Percentiles rank a stretch among this genome's conserved stretches.
These are phyloP conservation scores for Slavum lentiscoides DNA, from an alignment of 2,888 invertebrate species.

Conservation along the genomic window DNA sequence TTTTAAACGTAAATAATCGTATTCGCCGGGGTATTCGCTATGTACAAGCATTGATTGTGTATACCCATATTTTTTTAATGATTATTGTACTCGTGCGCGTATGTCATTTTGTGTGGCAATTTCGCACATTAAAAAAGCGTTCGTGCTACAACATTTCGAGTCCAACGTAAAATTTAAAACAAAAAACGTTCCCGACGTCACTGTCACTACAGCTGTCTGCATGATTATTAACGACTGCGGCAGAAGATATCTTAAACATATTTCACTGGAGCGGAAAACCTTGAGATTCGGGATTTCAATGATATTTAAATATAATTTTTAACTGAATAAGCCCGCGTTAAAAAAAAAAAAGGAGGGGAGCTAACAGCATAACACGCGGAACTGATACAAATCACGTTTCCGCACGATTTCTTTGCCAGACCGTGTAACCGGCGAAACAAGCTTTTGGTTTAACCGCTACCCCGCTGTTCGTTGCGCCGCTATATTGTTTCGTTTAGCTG, in stretches of 20 bases:
- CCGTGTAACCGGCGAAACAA: constrained; percentile 29
- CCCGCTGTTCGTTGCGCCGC: neutral
- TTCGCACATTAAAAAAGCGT: no score
- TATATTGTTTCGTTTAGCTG: constrained; percentile 26
- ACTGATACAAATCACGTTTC: constrained; percentile 45
- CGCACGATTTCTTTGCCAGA: constrained; percentile 34
- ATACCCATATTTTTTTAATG: no score
- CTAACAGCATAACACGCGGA: constrained; percentile 6
- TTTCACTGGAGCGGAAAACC: neutral
- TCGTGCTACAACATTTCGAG: neutral
- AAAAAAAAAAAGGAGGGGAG: constrained; percentile 1
- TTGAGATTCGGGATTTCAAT: constrained; percentile 30
- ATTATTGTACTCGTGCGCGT: no score
- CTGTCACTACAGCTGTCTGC: neutral
- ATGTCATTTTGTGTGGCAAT: no score
- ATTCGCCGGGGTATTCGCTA: no score
- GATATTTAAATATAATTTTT: constrained; percentile 7
- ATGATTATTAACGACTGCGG: neutral
- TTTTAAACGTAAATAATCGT: no score
- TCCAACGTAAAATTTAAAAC: neutral
- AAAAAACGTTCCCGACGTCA: neutral
- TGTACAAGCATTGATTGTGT: no score
- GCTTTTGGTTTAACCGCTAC: constrained; percentile 12
- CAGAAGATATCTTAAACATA: neutral
- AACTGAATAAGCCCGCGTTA: neutral